These are phyloP conservation scores for Phataginus tricuspis DNA, from an alignment of 2,797 vertebrate genomes.

Conservation along the genomic window DNA sequence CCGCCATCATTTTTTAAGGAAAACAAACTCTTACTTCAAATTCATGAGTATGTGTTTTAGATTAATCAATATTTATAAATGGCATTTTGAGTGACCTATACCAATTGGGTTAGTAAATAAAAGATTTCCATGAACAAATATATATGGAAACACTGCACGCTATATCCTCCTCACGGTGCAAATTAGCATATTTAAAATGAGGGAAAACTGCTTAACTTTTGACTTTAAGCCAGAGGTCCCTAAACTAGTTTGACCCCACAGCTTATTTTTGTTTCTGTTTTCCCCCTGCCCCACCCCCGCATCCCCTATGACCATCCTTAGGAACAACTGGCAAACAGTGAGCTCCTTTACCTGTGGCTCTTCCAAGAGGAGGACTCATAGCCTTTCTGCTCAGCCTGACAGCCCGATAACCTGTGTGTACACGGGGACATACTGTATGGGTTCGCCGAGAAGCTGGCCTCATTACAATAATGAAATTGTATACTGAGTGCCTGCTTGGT, in stretches of 20 bases:
- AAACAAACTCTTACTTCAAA: neutral
- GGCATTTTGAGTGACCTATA: neutral
- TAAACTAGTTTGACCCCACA: neutral
- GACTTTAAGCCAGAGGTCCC: neutral
- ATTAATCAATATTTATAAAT: neutral
- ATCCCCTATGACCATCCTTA: neutral
- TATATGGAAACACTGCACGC: neutral
- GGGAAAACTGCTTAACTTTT: neutral
- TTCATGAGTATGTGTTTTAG: neutral
- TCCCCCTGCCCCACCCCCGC: neutral
- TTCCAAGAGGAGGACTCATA: neutral
- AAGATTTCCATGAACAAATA: neutral
- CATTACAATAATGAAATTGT: neutral
- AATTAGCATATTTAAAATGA: neutral
- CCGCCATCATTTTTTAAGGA: neutral
- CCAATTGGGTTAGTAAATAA: neutral
- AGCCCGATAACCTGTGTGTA: neutral
- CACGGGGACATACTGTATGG: neutral
- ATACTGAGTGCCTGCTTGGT: neutral
- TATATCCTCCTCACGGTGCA: neutral
- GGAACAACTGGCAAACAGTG: neutral
- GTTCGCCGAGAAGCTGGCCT: neutral
- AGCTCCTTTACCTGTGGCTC: neutral
- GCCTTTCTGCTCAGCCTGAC: neutral
- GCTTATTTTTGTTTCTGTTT: neutral